Evolutionary conservation across 2,888 invertebrate species (phyloP).

Genomic region (Dilophus febrilis): DNA sequence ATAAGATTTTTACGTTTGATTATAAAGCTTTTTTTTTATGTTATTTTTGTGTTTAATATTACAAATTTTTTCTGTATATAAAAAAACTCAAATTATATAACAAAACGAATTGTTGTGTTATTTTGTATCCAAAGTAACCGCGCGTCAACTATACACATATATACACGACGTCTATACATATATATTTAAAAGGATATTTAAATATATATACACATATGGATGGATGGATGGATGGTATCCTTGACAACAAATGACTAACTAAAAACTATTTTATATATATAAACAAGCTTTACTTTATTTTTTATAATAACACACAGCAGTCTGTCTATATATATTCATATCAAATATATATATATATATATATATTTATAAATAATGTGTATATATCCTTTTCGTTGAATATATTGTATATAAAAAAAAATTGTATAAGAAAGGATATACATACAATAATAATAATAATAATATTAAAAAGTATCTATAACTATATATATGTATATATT

Average conservation of each 20-base stretch:
- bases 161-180: neutral
- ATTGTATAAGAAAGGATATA: too few relatives aligned
- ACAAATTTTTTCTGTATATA: too few relatives aligned
- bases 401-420: too few relatives aligned
- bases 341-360: neutral
- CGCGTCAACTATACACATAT: too few relatives aligned
- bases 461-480: too few relatives aligned
- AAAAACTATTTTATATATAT: constrained; percentile 18
- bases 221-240: constrained; percentile 30
- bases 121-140: neutral
- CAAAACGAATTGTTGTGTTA: neutral
- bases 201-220: constrained; percentile 11
- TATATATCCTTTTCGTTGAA: too few relatives aligned
- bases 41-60: too few relatives aligned
- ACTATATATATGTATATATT: too few relatives aligned
- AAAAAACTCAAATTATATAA: neutral
- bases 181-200: neutral
- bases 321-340: neutral
- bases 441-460: too few relatives aligned
- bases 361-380: neutral
- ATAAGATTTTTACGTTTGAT: too few relatives aligned
- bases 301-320: neutral
- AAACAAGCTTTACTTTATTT: constrained; percentile 1
- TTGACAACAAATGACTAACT: constrained; percentile 32
- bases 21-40: too few relatives aligned